phyloP scores from a whole-genome alignment of 1,140 invertebrate genomes.

The Lethocerus indicus region DNA sequence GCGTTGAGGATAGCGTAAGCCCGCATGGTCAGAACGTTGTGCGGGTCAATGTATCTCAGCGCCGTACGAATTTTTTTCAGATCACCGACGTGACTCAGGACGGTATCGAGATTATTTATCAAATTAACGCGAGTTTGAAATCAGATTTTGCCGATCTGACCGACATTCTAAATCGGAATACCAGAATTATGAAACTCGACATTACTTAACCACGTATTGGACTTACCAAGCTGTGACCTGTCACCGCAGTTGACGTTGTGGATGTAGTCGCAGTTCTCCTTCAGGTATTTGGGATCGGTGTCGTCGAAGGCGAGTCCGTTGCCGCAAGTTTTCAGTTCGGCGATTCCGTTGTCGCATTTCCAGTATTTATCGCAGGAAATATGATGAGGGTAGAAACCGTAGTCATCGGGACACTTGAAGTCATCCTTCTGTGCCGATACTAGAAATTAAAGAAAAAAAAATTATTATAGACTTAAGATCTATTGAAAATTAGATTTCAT shows the following conservation, averaged over 20 bases:
- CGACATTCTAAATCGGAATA: too few relatives aligned
- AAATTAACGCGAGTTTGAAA: too few relatives aligned
- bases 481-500: too few relatives aligned
- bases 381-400: conserved; percentile 83
- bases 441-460: background rate
- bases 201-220: too few relatives aligned
- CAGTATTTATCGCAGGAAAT: conserved; percentile 87
- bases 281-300: conserved; percentile 69
- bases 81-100: too few relatives aligned
- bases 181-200: too few relatives aligned
- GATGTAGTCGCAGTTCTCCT: conserved; percentile 88
- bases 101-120: too few relatives aligned
- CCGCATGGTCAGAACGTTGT: too few relatives aligned
- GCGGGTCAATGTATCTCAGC: too few relatives aligned
- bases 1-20: too few relatives aligned
- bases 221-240: conserved; percentile 56
- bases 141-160: too few relatives aligned
- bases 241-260: conserved; percentile 91
- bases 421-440: conserved; percentile 33
- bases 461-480: background rate
- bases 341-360: conserved; percentile 79
- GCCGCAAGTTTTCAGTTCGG: conserved; percentile 81
- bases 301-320: conserved; percentile 88
- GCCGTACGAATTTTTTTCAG: too few relatives aligned
- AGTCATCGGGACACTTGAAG: conserved; percentile 89